A percentile compares a stretch with the other conserved stretches of the same genome.
Conservation (phyloP, 2,797 vertebrate genomes). For the Mycteria americana region DNA sequence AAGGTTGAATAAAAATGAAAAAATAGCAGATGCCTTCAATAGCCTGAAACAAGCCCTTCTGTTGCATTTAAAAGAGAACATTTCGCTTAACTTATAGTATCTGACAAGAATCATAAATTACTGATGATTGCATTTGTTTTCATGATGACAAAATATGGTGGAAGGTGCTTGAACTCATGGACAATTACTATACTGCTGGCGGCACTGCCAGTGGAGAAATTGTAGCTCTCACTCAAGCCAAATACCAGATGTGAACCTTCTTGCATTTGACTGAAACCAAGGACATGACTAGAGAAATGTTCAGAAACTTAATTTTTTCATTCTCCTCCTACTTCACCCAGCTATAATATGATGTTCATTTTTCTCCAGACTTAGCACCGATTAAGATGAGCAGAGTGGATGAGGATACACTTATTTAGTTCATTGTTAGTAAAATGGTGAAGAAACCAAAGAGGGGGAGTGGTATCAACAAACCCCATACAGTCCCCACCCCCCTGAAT, state of each 20-base stretch:
- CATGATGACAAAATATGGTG: neutral
- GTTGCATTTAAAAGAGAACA: neutral
- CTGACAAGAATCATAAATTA: slow-evolving; percentile 5
- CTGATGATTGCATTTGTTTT: neutral
- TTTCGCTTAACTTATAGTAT: neutral
- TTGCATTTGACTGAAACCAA: neutral
- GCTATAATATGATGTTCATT: neutral
- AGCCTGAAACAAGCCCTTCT: neutral
- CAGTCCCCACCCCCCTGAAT: neutral
- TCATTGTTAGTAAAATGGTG: neutral
- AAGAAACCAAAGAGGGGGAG: neutral
- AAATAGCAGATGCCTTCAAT: neutral
- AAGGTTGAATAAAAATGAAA: neutral
- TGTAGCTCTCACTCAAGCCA: neutral
- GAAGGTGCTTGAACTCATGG: neutral
- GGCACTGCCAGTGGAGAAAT: neutral
- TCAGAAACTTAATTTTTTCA: neutral
- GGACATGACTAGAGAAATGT: neutral
- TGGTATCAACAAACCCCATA: neutral
- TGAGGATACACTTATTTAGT: neutral
- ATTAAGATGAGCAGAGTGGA: neutral
- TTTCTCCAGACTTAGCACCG: neutral
- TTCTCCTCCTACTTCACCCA: neutral
- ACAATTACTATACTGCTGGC: neutral
- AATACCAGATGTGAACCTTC: neutral